Evolutionary conservation across 2,797 vertebrate genomes (phyloP).

Genomic region (Myoxocephalus aenaeus): DNA sequence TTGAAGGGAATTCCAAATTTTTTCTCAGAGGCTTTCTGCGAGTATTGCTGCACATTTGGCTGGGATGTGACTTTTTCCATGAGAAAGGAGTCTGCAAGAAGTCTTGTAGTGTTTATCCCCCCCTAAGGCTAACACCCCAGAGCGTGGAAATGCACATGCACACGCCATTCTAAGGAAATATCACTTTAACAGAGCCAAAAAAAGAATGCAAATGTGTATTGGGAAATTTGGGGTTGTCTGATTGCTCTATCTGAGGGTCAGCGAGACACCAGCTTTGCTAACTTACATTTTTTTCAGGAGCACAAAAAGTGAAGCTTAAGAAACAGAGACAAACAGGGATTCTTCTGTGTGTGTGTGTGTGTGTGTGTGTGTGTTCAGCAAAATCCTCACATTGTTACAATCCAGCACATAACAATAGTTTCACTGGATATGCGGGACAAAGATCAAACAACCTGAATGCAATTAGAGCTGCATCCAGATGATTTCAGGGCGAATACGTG

Average conservation of each 20-base stretch:
- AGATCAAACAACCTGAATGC: conserved; percentile 62
- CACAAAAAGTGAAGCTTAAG: neutral
- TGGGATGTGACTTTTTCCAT: conserved; percentile 33
- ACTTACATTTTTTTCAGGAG: conserved; percentile 25
- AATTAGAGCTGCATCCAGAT: conserved; percentile 61
- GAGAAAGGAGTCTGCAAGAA: conserved; percentile 42
- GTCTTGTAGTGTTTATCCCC: conserved; percentile 55
- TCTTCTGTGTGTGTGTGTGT: neutral
- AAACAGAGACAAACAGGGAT: neutral
- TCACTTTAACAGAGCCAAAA: conserved; percentile 6
- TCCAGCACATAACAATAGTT: conserved; percentile 38
- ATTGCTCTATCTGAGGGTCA: conserved; percentile 37
- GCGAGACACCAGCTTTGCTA: conserved; percentile 36
- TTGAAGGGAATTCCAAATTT: conserved; percentile 31
- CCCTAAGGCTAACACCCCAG: conserved; percentile 56
- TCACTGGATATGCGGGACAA: conserved; percentile 19
- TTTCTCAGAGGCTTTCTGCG: conserved; percentile 25
- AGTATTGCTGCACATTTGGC: conserved; percentile 49
- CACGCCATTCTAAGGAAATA: conserved; percentile 38
- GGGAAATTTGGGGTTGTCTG: conserved; percentile 12
- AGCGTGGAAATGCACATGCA: conserved; percentile 35
- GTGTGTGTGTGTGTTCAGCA: neutral
- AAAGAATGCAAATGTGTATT: conserved; percentile 17
- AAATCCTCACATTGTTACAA: conserved; percentile 25
- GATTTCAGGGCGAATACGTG: conserved; percentile 47